Base-by-base conservation (phyloP, 92 coral and sea anemone species). In the Scolanthus callimorphus region DNA sequence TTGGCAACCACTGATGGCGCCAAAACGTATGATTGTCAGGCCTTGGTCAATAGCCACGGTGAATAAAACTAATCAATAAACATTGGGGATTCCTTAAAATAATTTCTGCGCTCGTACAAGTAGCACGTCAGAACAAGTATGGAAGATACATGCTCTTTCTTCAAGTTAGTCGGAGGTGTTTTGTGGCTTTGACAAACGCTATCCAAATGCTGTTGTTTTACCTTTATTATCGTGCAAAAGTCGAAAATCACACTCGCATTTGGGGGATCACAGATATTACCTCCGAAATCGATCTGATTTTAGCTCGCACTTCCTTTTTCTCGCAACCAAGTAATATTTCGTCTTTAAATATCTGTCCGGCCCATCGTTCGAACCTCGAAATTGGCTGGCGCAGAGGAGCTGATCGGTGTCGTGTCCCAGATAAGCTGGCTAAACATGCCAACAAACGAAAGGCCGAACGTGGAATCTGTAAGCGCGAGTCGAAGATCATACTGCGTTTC, bases 321-420 rank as follows among this genome's bases (percentile, higher is more conserved):
- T 25, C 51, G 8, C 25, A 24, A 49, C 85, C 85, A 46, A 67
- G 56, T 11, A 59, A 79, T 49, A 31, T 63, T 57, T 26, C 73
- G 48, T 1, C 51, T 20, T 63, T 49, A 48, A 79, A 78, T 51
- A 79, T 77, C 34, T 71, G 79, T 29, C 85, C 85, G 2, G 59
- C 69, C 17, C 85, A 79, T 71, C 74, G 85, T 25, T 56, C 85
- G 34, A 60, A 63, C 20, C 60, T 79, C 54, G 85, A 79, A n/a
- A 56, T 70, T 45, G 85, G 85, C 56, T 79, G 79, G 85, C 78
- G 79, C 52, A 56, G 79, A 63, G 69, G 73, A 20, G 34, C 84
- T 13, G 19, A 62, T 31, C 46, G 78, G 48, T 78, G 84, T 38
- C 66, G 78, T 2, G 84, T 55, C 39, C 84, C 73, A 27, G 49